These are phyloP conservation scores for Limanda limanda DNA, from an alignment of 2,113 vertebrate genomes.

Conservation along the genomic window DNA sequence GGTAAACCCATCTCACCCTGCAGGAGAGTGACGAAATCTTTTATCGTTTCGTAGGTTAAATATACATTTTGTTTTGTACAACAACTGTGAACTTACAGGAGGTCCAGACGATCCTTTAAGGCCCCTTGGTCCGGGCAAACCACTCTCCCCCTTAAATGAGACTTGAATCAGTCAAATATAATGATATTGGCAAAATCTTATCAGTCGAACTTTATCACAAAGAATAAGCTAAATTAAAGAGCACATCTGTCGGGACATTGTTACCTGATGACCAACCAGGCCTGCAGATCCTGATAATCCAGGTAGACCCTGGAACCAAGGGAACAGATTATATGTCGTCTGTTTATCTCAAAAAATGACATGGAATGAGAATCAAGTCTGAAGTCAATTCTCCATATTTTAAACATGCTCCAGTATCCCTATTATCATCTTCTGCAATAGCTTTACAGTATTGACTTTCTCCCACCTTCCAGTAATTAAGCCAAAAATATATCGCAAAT, in stretches of 20 bases:
- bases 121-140: slow-evolving; percentile 76
- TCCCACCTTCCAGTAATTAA: too few relatives aligned
- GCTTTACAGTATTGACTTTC: too few relatives aligned
- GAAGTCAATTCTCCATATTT: too few relatives aligned
- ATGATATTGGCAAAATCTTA: slow-evolving; percentile 1
- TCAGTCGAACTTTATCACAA: slow-evolving; percentile 6
- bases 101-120: slow-evolving; percentile 72
- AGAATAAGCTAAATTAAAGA: background rate
- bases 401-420: too few relatives aligned
- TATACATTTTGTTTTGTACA: background rate
- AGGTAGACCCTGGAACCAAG: slow-evolving; percentile 78
- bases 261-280: slow-evolving; percentile 74
- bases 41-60: slow-evolving; percentile 3
- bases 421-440: too few relatives aligned
- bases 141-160: slow-evolving; percentile 78
- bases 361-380: too few relatives aligned
- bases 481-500: too few relatives aligned
- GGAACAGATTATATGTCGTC: background rate
- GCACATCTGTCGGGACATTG: background rate
- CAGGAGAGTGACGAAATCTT: slow-evolving; percentile 13
- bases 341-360: too few relatives aligned
- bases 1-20: slow-evolving; percentile 90
- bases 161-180: slow-evolving; percentile 28
- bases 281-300: slow-evolving; percentile 82
- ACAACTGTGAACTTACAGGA: slow-evolving; percentile 66